Evolutionary conservation across 2,888 invertebrate species (phyloP), one percentile per base, ranked within the genome.

Genomic region (Pristionchus arcanus): DNA sequence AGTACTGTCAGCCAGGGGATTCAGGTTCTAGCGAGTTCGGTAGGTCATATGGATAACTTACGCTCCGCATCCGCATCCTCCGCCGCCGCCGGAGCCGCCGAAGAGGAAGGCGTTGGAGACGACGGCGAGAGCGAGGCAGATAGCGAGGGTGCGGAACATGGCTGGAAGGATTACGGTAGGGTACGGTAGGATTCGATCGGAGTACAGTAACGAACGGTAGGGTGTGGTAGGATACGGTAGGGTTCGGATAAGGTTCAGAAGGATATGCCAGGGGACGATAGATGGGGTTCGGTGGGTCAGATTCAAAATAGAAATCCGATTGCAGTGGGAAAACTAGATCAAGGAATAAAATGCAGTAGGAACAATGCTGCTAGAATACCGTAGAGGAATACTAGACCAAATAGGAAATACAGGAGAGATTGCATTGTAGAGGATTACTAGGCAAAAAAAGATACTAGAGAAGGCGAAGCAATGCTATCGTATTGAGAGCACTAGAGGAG

Each of bases 1-100:
- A 11, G 42, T 49, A 11, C 42, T 9, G 9, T 49, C 0, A 13
- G 42, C 13, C 42, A 49, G 42, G 13, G 9, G 42, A 42, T 5
- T 9, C 9, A 42, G 42, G 42, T 5, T 42, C 3, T 9, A 2
- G 13, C 15, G n/a, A 53, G n/a, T 49, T 53, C n/a, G 83, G n/a
- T 53, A 9, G 74, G 37, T 74, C 68, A 68, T 3, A 81, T 49
- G 5, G 19, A n/a, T 19, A 34, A 86, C 85, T 86, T n/a, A 86
- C 85, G 85, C 63, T 63, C 63, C 87, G 68, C 87, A 87, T 87
- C 87, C 87, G 63, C 85, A 86, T 87, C 87, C 87, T 21, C 87
- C 87, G 3, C 87, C 87, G 31, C 87, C 87, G 3, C 87, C 87
- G 68, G 68, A 87, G 4, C 25, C 25, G 28, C 66, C 66, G 87